A percentile compares a stretch with the other conserved stretches of the same genome.
Conservation (phyloP, 2,888 invertebrate genomes). For the Cybosia mesomella region DNA sequence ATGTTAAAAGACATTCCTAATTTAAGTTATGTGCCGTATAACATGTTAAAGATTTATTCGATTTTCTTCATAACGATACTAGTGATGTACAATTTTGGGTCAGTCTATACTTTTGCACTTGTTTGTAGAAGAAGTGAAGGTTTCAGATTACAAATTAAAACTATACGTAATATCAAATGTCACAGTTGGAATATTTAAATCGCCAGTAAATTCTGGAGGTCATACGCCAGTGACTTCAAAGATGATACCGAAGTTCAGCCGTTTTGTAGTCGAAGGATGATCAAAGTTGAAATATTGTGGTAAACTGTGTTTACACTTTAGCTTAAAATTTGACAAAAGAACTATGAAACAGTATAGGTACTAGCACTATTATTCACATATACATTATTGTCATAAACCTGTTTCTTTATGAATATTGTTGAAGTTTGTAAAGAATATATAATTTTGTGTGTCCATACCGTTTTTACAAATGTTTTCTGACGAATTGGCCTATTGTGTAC, state of each 20-base stretch:
- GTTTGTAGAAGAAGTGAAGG: too few relatives aligned
- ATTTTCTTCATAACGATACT: not conserved
- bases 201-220: not conserved
- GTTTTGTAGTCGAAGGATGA: not conserved
- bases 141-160: not conserved
- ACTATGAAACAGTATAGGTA: conserved; percentile 37
- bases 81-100: not conserved
- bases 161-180: too few relatives aligned
- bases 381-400: conserved; percentile 30
- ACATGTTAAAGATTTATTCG: not conserved
- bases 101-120: too few relatives aligned
- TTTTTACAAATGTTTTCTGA: conserved; percentile 30
- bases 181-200: too few relatives aligned
- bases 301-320: not conserved
- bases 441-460: conserved; percentile 26
- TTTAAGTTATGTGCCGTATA: not conserved
- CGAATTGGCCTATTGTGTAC: conserved; percentile 30
- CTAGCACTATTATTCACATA: conserved; percentile 23
- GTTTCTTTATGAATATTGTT: conserved; percentile 39
- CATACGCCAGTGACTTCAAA: not conserved
- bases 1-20: not conserved
- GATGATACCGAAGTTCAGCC: not conserved
- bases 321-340: conserved; percentile 20
- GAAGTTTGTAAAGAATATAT: conserved; percentile 25
- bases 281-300: not conserved